Percentiles rank a stretch among this genome's conserved stretches.
phyloP scores from a whole-genome alignment of 2,888 invertebrate genomes.

The Lasioglossum pauxillum region DNA sequence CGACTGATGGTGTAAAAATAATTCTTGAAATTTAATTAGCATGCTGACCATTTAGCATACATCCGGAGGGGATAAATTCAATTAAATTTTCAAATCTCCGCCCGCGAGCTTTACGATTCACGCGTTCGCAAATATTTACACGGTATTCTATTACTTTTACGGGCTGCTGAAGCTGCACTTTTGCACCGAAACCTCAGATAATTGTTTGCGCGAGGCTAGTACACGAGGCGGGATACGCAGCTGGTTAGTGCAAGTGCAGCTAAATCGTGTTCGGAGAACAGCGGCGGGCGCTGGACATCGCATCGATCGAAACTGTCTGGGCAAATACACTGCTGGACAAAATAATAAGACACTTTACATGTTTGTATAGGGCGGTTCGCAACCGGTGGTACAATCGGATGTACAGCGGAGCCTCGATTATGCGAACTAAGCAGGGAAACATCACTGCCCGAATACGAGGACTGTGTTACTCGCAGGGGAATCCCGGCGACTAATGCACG shows the following conservation, averaged over 20 bases:
- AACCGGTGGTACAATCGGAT: neutral
- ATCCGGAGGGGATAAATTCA: slow-evolving; percentile 29
- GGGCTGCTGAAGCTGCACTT: slow-evolving; percentile 41
- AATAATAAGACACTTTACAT: slow-evolving; percentile 6
- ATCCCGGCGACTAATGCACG: neutral
- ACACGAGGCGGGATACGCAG: slow-evolving; percentile 13
- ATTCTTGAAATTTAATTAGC: slow-evolving; percentile 39
- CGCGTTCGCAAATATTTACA: slow-evolving; percentile 49
- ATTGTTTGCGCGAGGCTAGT: slow-evolving; percentile 42
- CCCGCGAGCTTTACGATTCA: slow-evolving; percentile 29
- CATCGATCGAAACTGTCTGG: slow-evolving; percentile 2
- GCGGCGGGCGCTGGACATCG: neutral
- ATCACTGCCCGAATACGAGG: neutral
- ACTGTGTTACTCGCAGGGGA: neutral
- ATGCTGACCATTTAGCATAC: neutral
- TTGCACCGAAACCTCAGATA: slow-evolving; percentile 27
- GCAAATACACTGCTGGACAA: neutral
- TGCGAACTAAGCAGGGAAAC: slow-evolving; percentile 1
- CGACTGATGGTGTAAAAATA: neutral
- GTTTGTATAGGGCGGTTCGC: neutral
- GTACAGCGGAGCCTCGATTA: neutral
- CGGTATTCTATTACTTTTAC: slow-evolving; percentile 54
- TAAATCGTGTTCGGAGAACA: slow-evolving; percentile 28
- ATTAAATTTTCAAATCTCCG: slow-evolving; percentile 46
- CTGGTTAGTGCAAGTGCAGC: slow-evolving; percentile 38